Base-by-base conservation (phyloP, 1,140 invertebrate genomes). In the Dinothrombium tinctorium region DNA sequence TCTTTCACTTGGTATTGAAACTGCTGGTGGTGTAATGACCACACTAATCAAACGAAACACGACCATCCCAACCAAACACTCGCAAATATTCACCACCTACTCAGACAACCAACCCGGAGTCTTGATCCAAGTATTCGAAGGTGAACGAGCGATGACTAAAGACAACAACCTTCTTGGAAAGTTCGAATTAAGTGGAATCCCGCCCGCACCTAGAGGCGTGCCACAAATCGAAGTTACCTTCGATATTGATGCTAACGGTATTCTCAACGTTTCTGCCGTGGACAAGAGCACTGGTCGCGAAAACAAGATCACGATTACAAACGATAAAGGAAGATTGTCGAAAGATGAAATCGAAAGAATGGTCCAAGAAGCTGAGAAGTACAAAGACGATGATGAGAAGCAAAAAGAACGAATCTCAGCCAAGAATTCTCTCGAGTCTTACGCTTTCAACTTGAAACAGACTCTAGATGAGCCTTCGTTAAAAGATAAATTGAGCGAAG, bases 281-380 rank as follows among this genome's bases (percentile, higher is more conserved):
- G 68, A 71, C 46, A 71, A 68, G 53, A 64, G 62, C 3, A 92
- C 89, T 45, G 87, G 87, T 53, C 89, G 89, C 59, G 79, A 87
- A 54, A 94, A 94, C 62, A 92, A 92, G 61, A 94, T 95, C 58
- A 92, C 83, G 23, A 94, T 95, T 52, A 94, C 83, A 52, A 95
- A 95, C 55, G 89, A 95, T 63, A 94, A 94, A 61, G 86, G 89
- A 47, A 76, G 89, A 51, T 68, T 96, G 1, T 80, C 73, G 55
- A 92, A 94, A 62, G 84, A 92, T 54, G 87, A 95, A 49, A 95
- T 95, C 53, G 86, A 95, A 56, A 67, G 81, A 33, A 95, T 96
- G 89, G 82, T 96, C 28, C 79, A 84, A 44, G 89, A 96, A 49
- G 87, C 87, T 15, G 86, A 94, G 58, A 84, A 81, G 54, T 95